Conservation (phyloP, 2,888 invertebrate genomes). For the Drosophila multiciliata region DNA sequence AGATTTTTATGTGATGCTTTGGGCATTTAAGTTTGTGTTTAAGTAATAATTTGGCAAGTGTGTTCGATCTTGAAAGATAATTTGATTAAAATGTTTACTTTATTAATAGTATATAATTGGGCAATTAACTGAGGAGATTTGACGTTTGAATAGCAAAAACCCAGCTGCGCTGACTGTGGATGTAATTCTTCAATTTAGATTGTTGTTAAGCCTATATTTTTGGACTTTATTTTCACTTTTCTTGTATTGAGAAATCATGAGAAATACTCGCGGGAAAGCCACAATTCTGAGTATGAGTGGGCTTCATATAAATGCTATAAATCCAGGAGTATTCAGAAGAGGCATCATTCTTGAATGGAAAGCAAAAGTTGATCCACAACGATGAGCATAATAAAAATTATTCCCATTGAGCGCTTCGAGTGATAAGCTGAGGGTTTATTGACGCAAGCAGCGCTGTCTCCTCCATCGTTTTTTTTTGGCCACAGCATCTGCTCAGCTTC, state of each 20-base stretch:
- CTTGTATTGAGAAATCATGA: no score
- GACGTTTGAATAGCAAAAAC: background rate
- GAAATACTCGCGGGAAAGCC: constrained; percentile 35
- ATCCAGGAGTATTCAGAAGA: constrained; percentile 29
- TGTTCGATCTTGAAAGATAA: constrained; percentile 19
- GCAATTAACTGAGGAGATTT: background rate
- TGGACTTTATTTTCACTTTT: constrained; percentile 63
- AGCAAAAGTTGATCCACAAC: constrained; percentile 67
- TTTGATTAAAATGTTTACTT: constrained; percentile 42
- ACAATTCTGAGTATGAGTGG: constrained; percentile 61
- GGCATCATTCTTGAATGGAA: constrained; percentile 67
- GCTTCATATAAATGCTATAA: constrained; percentile 55
- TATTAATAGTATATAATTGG: constrained; percentile 21
- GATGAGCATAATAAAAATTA: constrained; percentile 39
- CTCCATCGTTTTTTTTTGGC: constrained; percentile 32
- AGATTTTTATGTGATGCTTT: constrained; percentile 7
- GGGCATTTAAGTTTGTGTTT: constrained; percentile 9
- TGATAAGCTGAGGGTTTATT: constrained; percentile 76
- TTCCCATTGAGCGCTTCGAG: constrained; percentile 50
- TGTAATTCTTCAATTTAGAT: constrained; percentile 6
- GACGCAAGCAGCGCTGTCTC: constrained; percentile 51
- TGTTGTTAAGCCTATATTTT: constrained; percentile 11
- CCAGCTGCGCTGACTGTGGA: constrained; percentile 14
- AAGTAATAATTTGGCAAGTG: constrained; percentile 45
- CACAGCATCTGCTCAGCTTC: constrained; percentile 31